Base-by-base conservation (phyloP, 2,888 invertebrate genomes). In the Diabrotica balteata region DNA sequence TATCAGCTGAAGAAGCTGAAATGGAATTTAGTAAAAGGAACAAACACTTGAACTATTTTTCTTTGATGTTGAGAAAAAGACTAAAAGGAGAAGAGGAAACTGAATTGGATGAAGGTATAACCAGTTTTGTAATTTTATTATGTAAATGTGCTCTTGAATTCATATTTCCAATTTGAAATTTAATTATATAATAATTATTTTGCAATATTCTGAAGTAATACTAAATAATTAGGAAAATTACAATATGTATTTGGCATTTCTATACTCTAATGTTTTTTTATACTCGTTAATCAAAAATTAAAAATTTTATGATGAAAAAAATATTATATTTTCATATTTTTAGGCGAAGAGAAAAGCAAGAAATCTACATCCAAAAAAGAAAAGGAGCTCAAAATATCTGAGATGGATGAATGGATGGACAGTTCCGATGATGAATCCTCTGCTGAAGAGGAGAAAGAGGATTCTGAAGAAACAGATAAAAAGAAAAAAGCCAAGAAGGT, bases 1-100 rank as follows among this genome's bases (percentile, higher is more conserved):
- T 99, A 10, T 96, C 96, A 8, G 95, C 96, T 0, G 99, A 99
- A 84, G 98, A 99, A 84, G 99, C 99, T 0, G 99, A 99, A 81
- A 93, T 96, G 79, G 96, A 98, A 82, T 99, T 97, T 84, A 95
- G 92, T 73, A 91, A 97, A 80, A 90, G 98, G 50, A 96, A 97
- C 84, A 97, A 96, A 81, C 95, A 96, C 61, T 89, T 98, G 86
- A 99, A 99, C 85, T 96, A 92, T 83, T 99, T 98, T 83, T 93
- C 95, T 3, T 87, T 98, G 68, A 98, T 98, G 97, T 90, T 94
- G 82, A 90, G 94, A 22, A 96, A 96, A 82, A 89, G 96, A 66
- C 86, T 96, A 82, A 2, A 88, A 88, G 74, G 83, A 81, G 10
- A 80, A 85, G 72, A 88, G 87, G 74, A 76, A 50, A 59, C 62